Evolutionary conservation across 2,797 vertebrate genomes (phyloP).

Genomic region (Cheirogaleus major): DNA sequence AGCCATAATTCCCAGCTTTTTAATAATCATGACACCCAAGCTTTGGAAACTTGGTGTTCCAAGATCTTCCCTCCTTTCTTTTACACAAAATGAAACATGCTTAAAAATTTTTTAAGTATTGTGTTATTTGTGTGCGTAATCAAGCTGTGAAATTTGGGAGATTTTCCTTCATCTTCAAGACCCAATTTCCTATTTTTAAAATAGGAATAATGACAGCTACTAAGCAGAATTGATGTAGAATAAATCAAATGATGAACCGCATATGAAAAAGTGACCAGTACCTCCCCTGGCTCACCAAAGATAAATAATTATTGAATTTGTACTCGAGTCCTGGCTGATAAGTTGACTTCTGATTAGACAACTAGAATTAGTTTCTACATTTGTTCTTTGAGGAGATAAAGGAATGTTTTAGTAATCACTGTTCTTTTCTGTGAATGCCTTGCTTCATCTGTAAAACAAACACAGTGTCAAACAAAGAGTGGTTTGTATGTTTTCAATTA

Average conservation of each 20-base stretch:
- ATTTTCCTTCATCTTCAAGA: background rate
- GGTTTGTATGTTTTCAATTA: constrained; percentile 34
- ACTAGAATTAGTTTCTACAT: constrained; percentile 22
- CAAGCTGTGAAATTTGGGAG: background rate
- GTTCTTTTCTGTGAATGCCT: constrained; percentile 31
- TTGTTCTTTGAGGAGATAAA: constrained; percentile 7
- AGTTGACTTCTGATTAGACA: background rate
- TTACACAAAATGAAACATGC: background rate
- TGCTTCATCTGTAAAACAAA: constrained; percentile 60
- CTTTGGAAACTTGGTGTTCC: constrained; percentile 2
- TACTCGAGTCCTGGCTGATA: background rate
- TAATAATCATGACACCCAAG: background rate
- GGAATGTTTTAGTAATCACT: background rate
- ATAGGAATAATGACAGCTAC: background rate
- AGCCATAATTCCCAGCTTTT: background rate
- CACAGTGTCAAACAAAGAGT: constrained; percentile 35
- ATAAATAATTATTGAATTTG: background rate
- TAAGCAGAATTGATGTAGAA: background rate
- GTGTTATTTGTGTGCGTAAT: background rate
- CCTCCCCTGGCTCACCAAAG: background rate
- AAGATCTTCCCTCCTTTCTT: background rate
- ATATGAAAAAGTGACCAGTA: background rate
- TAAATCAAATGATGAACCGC: background rate
- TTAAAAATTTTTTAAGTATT: background rate
- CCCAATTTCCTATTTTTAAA: background rate